Evolutionary conservation across 2,113 vertebrate species (phyloP).

Genomic region (Pelodiscus sinensis): DNA sequence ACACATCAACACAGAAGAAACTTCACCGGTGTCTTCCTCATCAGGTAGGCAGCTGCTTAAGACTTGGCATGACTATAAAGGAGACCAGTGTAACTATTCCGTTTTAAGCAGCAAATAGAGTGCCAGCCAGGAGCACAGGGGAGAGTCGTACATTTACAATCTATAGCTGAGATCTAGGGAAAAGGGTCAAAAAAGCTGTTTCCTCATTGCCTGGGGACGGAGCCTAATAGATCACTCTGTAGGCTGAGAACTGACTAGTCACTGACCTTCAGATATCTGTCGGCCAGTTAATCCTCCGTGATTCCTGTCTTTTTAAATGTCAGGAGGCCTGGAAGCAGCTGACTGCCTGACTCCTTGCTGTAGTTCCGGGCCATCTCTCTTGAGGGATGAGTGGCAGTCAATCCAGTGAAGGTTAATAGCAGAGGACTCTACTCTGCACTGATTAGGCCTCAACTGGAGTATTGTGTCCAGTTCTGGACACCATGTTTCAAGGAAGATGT

Average conservation of each 20-base stretch:
- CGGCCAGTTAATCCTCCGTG: conserved; percentile 52
- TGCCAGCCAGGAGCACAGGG: background rate
- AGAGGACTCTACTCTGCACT: background rate
- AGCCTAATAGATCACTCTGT: background rate
- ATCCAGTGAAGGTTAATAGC: background rate
- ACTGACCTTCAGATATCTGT: conserved; percentile 37
- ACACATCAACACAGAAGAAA: conserved; percentile 65
- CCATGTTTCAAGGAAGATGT: too few species aligned
- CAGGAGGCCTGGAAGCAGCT: conserved; percentile 40
- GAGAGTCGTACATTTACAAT: background rate
- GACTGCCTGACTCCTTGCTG: conserved; percentile 7
- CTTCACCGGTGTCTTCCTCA: conserved; percentile 57
- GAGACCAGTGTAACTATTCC: accelerated
- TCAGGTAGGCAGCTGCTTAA: conserved; percentile 53
- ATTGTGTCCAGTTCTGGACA: too few species aligned
- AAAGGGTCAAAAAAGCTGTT: background rate
- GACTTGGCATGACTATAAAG: background rate
- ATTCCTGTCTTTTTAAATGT: conserved; percentile 28
- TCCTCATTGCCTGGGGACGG: conserved; percentile 23
- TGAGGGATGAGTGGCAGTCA: accelerated
- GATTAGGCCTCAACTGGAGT: too few species aligned
- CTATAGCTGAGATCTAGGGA: background rate
- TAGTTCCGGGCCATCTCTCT: conserved; percentile 7
- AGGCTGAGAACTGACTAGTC: conserved; percentile 47
- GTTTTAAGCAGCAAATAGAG: background rate